Evolutionary conservation across 2,888 invertebrate species (phyloP), one percentile per base, ranked within the genome.

Genomic region (Dasysyrphus tricinctus): DNA sequence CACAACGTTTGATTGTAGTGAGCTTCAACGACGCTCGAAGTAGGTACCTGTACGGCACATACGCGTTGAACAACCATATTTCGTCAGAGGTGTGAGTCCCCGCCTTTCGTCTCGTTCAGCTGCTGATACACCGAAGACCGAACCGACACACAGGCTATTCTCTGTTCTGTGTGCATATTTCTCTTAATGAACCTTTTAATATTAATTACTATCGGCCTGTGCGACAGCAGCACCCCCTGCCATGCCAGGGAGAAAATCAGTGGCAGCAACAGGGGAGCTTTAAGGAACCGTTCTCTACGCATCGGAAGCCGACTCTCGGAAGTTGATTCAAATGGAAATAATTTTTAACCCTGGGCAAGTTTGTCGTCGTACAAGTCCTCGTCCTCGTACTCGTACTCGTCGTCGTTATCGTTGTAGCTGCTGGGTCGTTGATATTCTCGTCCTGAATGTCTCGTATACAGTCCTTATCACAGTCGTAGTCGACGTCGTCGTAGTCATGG

Each of bases 101-200:
- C 69, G 69, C 70, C 65, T 56, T 44, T 65, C 74, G 54, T 74
- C 74, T 47, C 49, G 49, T 39, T 61, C 74, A 56, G 37, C 8
- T 8, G 16, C 44, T 63, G 14, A 16, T 39, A 44, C n/a, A 34
- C 61, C 72, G 75, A 37, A 12, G 37, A 19, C 57, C 16, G 5
- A 67, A 67, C 14, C 14, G 39, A 61, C 61, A 85, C 75, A 78
- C 78, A 63, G 78, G 86, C 82, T 59, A 79, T 78, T 78, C 78
- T 86, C 74, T 32, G 24, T 7, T 32, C 32, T 77, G 82, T 87
- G 87, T 88, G 78, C 83, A 85, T 82, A 82, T 88, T 88, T 81
- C 86, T 88, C 84, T 88, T 89, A 89, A 88, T 88, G 89, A 89
- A 89, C 88, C 89, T 88, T 88, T 89, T 89, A 88, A 88, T 89